Percentiles rank a stretch among this genome's conserved stretches.
Evolutionary conservation across 2,797 vertebrate genomes (phyloP).

Genomic region (Pangasius sanitwongsei): DNA sequence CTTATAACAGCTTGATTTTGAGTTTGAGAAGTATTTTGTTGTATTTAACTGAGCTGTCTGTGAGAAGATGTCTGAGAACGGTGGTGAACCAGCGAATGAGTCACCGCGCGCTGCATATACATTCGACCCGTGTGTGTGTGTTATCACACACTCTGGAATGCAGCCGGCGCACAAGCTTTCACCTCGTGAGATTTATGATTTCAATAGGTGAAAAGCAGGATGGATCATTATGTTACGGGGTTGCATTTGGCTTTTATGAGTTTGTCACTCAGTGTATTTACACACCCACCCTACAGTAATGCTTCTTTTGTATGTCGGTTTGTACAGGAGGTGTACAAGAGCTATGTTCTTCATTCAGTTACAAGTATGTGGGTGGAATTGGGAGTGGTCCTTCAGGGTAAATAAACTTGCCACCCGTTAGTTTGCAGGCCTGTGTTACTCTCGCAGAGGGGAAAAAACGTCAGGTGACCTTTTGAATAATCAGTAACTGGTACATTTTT

Average conservation of each 20-base stretch:
- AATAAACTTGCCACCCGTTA: slow-evolving; percentile 7
- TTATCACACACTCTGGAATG: neutral
- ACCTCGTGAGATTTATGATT: slow-evolving; percentile 15
- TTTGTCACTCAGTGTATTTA: slow-evolving; percentile 43
- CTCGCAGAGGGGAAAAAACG: neutral
- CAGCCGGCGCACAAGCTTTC: neutral
- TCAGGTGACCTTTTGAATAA: neutral
- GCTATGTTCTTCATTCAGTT: neutral
- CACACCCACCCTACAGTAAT: slow-evolving; percentile 40
- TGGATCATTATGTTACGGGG: slow-evolving; percentile 13
- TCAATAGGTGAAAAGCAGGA: slow-evolving; percentile 43
- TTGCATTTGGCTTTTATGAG: slow-evolving; percentile 19
- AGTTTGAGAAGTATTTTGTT: neutral
- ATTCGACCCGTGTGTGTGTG: neutral
- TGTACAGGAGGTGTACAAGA: slow-evolving; percentile 10
- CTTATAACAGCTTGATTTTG: no score
- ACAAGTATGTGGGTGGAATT: neutral
- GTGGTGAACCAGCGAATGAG: neutral
- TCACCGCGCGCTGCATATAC: neutral
- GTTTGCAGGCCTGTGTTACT: neutral
- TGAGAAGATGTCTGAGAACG: neutral
- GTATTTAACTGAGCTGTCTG: neutral
- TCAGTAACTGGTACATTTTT: neutral
- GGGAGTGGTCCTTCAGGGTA: slow-evolving; percentile 4
- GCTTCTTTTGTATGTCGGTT: slow-evolving; percentile 33